Evolutionary conservation across 1,140 invertebrate species (phyloP).

Genomic region (Argopecten irradians): DNA sequence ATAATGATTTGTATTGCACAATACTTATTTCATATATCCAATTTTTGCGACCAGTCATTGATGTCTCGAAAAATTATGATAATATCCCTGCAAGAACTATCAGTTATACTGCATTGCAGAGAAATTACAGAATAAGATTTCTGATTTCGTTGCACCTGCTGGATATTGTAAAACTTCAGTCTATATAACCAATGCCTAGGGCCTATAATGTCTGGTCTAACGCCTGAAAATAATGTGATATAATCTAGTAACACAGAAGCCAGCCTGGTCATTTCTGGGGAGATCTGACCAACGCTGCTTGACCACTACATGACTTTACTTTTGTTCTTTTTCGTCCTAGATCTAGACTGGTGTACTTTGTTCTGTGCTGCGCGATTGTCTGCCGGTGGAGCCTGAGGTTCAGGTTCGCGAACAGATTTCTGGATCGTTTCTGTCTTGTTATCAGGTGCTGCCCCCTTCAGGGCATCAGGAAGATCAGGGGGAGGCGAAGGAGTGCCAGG

Average conservation of each 20-base stretch:
- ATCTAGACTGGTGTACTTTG: conserved; percentile 38
- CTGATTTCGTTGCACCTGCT: neutral
- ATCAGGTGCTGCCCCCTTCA: neutral
- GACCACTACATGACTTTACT: conserved; percentile 31
- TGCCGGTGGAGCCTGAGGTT: neutral
- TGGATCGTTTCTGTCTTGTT: neutral
- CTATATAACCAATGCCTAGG: neutral
- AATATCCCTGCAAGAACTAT: too few species aligned
- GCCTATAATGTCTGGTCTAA: neutral
- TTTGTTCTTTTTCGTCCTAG: conserved; percentile 49
- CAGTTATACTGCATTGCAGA: too few species aligned
- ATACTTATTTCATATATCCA: too few species aligned
- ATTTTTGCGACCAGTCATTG: too few species aligned
- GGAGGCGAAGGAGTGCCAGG: conserved; percentile 43
- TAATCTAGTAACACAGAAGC: neutral
- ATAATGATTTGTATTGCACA: too few species aligned
- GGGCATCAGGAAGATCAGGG: conserved; percentile 25
- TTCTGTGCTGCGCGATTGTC: neutral
- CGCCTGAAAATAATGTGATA: neutral
- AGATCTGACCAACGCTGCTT: neutral
- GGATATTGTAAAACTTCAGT: neutral
- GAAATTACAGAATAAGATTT: neutral
- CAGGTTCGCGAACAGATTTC: neutral
- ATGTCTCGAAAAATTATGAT: too few species aligned
- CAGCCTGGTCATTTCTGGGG: neutral